Evolutionary conservation across 2,797 vertebrate genomes (phyloP).

Genomic region (Microchirus variegatus): DNA sequence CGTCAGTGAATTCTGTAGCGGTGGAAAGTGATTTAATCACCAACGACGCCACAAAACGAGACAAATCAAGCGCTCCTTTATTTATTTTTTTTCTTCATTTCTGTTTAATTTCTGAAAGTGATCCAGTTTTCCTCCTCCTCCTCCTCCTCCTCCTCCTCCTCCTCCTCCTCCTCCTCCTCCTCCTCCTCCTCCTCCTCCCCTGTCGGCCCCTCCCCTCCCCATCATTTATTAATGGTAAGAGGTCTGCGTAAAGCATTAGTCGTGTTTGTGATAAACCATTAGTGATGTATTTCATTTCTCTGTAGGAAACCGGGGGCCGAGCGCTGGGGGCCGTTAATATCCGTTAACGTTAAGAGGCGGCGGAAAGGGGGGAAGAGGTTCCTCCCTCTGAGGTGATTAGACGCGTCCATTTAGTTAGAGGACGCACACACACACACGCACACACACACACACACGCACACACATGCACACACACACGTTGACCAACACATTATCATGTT

Average conservation of each 20-base stretch:
- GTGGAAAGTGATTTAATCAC: slow-evolving; percentile 45
- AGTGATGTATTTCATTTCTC: slow-evolving; percentile 78
- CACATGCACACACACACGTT: slow-evolving; percentile 16
- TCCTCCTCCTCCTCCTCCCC: slow-evolving; percentile 12
- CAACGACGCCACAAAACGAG: slow-evolving; percentile 48
- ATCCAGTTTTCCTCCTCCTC: slow-evolving; percentile 46
- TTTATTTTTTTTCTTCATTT: slow-evolving; percentile 25
- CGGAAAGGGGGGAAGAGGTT: slow-evolving; percentile 73
- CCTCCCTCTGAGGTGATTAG: slow-evolving; percentile 77
- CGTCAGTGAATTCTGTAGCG: not conserved
- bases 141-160: slow-evolving; percentile 6
- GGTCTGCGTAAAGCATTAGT: slow-evolving; percentile 77
- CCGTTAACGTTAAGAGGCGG: slow-evolving; percentile 76
- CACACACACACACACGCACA: slow-evolving; percentile 5
- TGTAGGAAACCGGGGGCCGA: slow-evolving; percentile 64
- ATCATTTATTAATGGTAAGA: slow-evolving; percentile 79
- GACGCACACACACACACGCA: slow-evolving; percentile 16
- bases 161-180: slow-evolving; percentile 15
- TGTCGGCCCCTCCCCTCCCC: slow-evolving; percentile 33
- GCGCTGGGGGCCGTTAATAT: slow-evolving; percentile 76
- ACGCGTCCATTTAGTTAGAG: slow-evolving; percentile 75
- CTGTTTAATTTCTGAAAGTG: slow-evolving; percentile 68
- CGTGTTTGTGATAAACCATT: slow-evolving; percentile 79
- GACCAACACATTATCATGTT: not conserved
- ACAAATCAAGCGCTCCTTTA: slow-evolving; percentile 49